Base-by-base conservation (phyloP, 2,797 vertebrate genomes). In the Gadopsis marmoratus region DNA sequence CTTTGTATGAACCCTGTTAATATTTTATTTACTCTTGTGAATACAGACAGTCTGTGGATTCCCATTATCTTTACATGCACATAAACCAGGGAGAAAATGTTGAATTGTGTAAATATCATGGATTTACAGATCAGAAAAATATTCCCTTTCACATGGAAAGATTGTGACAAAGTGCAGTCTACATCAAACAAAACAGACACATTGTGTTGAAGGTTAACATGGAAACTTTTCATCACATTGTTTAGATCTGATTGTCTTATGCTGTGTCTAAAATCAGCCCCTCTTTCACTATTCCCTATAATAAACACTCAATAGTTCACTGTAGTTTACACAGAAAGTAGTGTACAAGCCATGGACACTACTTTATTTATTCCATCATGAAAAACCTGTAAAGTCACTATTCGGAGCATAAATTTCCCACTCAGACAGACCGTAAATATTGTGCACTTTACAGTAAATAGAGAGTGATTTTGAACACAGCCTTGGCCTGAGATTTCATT, bases 401-500 rank as follows among this genome's bases (percentile, higher is more conserved):
- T 7, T 45, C 7, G 41, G 4, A 19, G 29, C 48, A 54, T 19
- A 31, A 0, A 37, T 69, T 21, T 72, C 23, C 60, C 16, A n/a
- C 4, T 45, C 16, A 16, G n/a, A 43, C 37, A 14, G 51, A 55
- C 7, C 26, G 6, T 16, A 4, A 12, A 43, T 50, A 26, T 29
- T 31, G 5, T 11, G 29, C 37, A 51, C 37, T 66, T 55, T 26
- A n/a, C 26, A 67, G 35, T 39, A 74, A 74, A 59, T 29, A 55
- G 31, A 55, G 16, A 55, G 16, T 26, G 13, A 19, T 48, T 39
- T 58, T 7, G 2, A 29, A 37, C 48, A 26, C 53, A 21, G 43
- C 4, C 8, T 45, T 8, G 12, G 37, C 61, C 35, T 61, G 29
- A 63, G 48, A 61, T 56, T 79, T 64, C 68, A 70, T 37, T 76